Percentiles rank a stretch among this genome's conserved stretches.
Evolutionary conservation across 30 jellyfish, hydroid and myxozoan species (phyloP).

Genomic region (Aurelia sp.): DNA sequence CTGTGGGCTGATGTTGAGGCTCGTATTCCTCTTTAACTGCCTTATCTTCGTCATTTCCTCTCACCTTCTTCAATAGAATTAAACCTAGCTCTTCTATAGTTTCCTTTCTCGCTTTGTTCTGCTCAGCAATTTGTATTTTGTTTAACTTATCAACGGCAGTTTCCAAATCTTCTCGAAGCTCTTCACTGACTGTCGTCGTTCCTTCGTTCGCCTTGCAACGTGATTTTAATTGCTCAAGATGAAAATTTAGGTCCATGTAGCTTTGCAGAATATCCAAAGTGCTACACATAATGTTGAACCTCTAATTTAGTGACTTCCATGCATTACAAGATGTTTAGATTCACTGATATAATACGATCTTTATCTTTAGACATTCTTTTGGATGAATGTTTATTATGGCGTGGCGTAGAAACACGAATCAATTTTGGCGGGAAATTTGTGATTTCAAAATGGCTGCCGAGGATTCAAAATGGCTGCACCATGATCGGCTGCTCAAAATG

Average conservation of each 20-base stretch:
- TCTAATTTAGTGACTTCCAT: no score
- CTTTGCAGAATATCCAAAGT: conserved; percentile 5
- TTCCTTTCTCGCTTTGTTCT: conserved; percentile 15
- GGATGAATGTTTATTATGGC: no score
- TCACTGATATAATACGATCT: no score
- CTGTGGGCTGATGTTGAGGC: not conserved
- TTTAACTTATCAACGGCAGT: conserved; percentile 10
- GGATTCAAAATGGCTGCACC: conserved; percentile 26
- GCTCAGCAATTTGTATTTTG: not conserved
- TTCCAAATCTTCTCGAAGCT: conserved; percentile 3
- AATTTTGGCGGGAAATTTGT: conserved; percentile 45
- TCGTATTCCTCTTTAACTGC: not conserved
- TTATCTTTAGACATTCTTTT: no score
- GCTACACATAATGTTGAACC: not conserved
- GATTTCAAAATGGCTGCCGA: conserved; percentile 27
- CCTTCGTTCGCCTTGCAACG: not conserved
- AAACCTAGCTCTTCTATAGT: not conserved
- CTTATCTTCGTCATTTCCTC: not conserved
- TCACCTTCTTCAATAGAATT: not conserved
- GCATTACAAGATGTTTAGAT: no score
- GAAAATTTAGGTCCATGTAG: conserved; percentile 13
- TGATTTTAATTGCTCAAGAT: not conserved
- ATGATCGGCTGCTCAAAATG: not conserved
- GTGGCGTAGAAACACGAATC: no score
- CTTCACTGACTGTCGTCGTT: not conserved